Conservation (phyloP, 2,797 vertebrate genomes). For the Smutsia temminckii region DNA sequence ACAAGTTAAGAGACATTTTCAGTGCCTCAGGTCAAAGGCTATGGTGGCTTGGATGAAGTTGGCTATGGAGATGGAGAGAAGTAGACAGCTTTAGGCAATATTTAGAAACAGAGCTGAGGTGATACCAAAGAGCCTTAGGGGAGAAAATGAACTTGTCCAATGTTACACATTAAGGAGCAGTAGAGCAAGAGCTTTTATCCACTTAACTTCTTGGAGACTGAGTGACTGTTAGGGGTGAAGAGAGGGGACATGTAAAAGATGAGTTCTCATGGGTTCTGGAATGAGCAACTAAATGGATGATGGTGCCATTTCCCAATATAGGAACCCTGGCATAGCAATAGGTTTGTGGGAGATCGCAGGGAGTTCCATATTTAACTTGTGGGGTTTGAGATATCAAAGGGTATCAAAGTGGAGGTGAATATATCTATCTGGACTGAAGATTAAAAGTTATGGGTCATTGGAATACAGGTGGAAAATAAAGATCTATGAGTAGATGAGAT, state of each 20-base stretch:
- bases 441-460: not conserved
- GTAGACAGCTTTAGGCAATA: not conserved
- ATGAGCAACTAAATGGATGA: not conserved
- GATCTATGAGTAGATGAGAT: not conserved
- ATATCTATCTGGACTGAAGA: not conserved
- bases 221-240: not conserved
- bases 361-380: not conserved
- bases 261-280: not conserved
- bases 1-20: not conserved
- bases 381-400: not conserved
- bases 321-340: not conserved
- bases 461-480: not conserved
- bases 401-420: too few relatives aligned
- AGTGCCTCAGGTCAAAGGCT: not conserved
- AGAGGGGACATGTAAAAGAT: not conserved
- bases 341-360: not conserved
- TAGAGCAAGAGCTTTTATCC: not conserved
- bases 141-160: not conserved
- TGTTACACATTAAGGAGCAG: not conserved
- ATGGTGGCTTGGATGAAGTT: not conserved
- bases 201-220: not conserved
- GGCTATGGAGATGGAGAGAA: not conserved
- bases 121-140: not conserved
- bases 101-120: not conserved
- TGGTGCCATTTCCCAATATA: not conserved